These are phyloP conservation scores for Lissonota sp. DNA, from an alignment of 2,888 invertebrate genomes.

Conservation along the genomic window DNA sequence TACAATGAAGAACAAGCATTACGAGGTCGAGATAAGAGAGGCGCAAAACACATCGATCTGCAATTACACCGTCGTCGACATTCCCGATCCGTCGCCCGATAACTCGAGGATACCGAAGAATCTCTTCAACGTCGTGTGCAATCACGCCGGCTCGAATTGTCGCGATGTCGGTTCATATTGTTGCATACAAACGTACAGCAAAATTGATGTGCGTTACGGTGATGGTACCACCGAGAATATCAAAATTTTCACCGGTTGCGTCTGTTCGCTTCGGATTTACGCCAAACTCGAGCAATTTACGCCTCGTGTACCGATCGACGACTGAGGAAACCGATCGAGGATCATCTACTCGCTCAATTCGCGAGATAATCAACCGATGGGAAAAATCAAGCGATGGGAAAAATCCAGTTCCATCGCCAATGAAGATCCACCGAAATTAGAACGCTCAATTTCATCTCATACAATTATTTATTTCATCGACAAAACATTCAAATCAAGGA, in stretches of 20 bases:
- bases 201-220: constrained; percentile 64
- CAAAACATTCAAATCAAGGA: constrained; percentile 3
- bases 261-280: constrained; percentile 66
- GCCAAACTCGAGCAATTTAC: constrained; percentile 1
- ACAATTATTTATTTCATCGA: constrained; percentile 60
- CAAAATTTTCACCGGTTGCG: constrained; percentile 72
- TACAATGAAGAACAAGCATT: constrained; percentile 1
- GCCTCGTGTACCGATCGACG: background rate
- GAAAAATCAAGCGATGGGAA: no score
- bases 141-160: constrained; percentile 67
- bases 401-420: background rate
- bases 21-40: constrained; percentile 68
- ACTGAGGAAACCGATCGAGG: constrained; percentile 22
- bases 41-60: constrained; percentile 72
- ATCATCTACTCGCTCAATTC: no score
- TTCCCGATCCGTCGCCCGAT: constrained; percentile 63
- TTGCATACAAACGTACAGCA: constrained; percentile 73
- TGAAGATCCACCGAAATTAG: background rate
- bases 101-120: constrained; percentile 64
- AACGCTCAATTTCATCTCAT: constrained; percentile 54
- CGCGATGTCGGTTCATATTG: constrained; percentile 64
- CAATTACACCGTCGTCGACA: constrained; percentile 70
- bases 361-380: no score
- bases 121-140: constrained; percentile 72
- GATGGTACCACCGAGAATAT: constrained; percentile 20